Evolutionary conservation across 2,113 vertebrate species (phyloP).

Genomic region (Xerus inauris): DNA sequence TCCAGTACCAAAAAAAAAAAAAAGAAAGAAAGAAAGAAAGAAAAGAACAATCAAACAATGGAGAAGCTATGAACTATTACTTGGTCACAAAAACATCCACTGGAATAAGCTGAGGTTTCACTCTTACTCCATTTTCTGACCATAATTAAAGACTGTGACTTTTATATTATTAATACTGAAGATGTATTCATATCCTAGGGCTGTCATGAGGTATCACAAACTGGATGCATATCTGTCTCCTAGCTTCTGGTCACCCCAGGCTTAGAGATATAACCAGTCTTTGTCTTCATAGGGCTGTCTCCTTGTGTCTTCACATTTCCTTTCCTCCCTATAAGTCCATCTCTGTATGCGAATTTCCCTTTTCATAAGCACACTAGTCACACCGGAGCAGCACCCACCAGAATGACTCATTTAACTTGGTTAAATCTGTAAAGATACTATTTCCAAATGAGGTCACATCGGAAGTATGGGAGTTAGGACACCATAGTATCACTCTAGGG

Average conservation of each 20-base stretch:
- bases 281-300: background rate
- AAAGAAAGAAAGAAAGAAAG: too few species aligned
- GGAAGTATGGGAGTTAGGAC: background rate
- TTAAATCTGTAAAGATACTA: background rate
- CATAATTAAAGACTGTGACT: background rate
- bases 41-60: background rate
- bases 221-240: background rate
- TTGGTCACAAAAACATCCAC: background rate
- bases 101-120: background rate
- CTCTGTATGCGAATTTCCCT: background rate
- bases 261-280: background rate
- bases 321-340: background rate
- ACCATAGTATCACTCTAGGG: background rate
- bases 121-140: background rate
- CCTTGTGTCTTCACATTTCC: background rate
- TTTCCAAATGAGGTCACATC: conserved; percentile 12
- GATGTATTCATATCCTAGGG: background rate
- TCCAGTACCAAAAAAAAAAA: too few species aligned
- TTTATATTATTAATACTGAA: background rate
- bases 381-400: background rate
- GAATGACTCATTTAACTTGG: background rate
- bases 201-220: background rate
- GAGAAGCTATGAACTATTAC: background rate
- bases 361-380: background rate
- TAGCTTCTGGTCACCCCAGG: background rate